These are phyloP conservation scores for Acropora yongei DNA, from an alignment of 64 coral and sea anemone genomes.

Conservation along the genomic window DNA sequence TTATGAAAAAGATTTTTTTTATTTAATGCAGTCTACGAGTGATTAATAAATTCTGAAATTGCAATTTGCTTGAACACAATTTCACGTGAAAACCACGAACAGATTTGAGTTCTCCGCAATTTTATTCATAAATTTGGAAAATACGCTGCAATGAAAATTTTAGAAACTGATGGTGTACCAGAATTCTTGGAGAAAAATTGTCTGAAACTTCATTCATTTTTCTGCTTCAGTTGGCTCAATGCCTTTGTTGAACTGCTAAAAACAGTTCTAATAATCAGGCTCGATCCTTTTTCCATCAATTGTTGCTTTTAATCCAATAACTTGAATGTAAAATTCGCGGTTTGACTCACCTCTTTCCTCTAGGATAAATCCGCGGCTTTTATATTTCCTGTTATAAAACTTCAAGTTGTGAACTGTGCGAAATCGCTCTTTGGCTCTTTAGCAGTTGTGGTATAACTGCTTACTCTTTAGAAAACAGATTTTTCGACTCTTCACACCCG, in stretches of 20 bases:
- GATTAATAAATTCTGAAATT: background rate
- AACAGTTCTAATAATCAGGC: background rate
- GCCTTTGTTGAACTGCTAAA: no score
- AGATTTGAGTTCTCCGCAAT: constrained; percentile 3
- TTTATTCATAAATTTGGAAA: background rate
- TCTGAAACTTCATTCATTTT: no score
- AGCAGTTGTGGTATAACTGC: background rate
- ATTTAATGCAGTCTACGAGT: background rate
- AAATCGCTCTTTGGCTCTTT: background rate
- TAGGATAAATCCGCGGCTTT: background rate
- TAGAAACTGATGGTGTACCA: background rate
- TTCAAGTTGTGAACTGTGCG: background rate
- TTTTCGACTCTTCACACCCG: background rate
- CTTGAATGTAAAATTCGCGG: background rate
- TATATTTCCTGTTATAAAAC: background rate
- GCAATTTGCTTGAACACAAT: background rate
- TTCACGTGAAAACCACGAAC: constrained; percentile 15
- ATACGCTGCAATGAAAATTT: background rate
- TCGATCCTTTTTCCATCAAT: background rate
- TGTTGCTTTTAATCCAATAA: background rate
- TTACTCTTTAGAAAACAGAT: background rate
- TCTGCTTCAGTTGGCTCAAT: no score
- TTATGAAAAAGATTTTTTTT: background rate
- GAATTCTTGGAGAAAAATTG: no score
- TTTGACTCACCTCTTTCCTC: constrained; percentile 14